Conservation (phyloP, 2,113 vertebrate species). For the Notechis scutatus region DNA sequence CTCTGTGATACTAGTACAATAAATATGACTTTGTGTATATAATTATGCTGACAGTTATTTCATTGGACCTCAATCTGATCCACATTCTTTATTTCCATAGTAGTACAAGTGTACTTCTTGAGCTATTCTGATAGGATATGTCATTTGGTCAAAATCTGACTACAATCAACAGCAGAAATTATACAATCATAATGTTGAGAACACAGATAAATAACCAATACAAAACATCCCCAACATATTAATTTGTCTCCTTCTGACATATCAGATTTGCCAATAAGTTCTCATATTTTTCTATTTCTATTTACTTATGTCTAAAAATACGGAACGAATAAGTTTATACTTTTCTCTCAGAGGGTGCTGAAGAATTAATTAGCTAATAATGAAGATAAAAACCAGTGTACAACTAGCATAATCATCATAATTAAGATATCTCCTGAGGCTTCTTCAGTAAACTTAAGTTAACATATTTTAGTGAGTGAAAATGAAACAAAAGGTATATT, state of each 20-base stretch:
- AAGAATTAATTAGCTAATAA: conserved; percentile 7
- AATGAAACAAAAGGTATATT: background rate
- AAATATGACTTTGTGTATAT: background rate
- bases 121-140: background rate
- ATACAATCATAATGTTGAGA: background rate
- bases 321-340: background rate
- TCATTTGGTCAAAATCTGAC: background rate
- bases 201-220: background rate
- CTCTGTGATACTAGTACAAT: background rate
- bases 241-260: background rate
- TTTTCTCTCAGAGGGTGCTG: conserved; percentile 2
- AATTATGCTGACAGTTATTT: background rate
- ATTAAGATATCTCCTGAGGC: background rate
- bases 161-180: background rate
- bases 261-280: background rate
- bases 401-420: conserved; percentile 28
- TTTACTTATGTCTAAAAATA: background rate
- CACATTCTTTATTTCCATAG: background rate
- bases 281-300: background rate
- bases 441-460: background rate
- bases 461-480: conserved; percentile 6
- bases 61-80: background rate
- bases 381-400: conserved; percentile 34
- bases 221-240: background rate
- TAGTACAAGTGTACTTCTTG: background rate